Percentiles rank a stretch among this genome's conserved stretches.
These are phyloP conservation scores for Triplophysa tibetana DNA, from an alignment of 2,113 vertebrate species.

Conservation along the genomic window DNA sequence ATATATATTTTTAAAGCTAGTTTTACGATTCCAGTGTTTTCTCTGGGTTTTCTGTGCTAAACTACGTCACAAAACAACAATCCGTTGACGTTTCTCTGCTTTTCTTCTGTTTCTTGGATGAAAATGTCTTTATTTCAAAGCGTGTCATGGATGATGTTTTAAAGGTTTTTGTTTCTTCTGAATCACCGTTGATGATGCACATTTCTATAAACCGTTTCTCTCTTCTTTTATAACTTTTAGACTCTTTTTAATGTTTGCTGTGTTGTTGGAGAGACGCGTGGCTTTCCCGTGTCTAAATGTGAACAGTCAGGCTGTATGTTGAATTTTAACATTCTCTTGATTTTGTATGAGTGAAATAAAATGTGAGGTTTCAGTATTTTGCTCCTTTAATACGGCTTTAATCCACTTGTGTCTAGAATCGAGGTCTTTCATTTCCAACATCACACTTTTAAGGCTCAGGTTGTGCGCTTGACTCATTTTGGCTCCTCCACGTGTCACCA, in stretches of 20 bases:
- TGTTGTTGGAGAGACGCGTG: constrained; percentile 52
- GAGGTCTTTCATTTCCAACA: background rate
- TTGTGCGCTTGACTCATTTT: no score
- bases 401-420: background rate
- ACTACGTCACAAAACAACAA: background rate
- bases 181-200: constrained; percentile 20
- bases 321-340: constrained; percentile 82
- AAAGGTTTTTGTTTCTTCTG: background rate
- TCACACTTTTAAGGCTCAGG: background rate
- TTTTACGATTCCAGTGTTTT: constrained; percentile 28
- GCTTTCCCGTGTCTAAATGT: constrained; percentile 65
- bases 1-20: constrained; percentile 2
- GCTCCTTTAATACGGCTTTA: background rate
- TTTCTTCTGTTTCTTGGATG: background rate
- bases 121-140: background rate
- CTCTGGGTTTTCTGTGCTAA: background rate
- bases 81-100: background rate
- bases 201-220: constrained; percentile 36
- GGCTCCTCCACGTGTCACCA: no score
- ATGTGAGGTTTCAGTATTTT: constrained; percentile 71
- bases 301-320: constrained; percentile 70
- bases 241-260: constrained; percentile 71
- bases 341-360: constrained; percentile 84
- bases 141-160: background rate
- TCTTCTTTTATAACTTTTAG: constrained; percentile 62